Percentiles rank a stretch among this genome's conserved stretches.
Conservation (phyloP, 1,140 invertebrate genomes). For the Brachionus plicatilis region DNA sequence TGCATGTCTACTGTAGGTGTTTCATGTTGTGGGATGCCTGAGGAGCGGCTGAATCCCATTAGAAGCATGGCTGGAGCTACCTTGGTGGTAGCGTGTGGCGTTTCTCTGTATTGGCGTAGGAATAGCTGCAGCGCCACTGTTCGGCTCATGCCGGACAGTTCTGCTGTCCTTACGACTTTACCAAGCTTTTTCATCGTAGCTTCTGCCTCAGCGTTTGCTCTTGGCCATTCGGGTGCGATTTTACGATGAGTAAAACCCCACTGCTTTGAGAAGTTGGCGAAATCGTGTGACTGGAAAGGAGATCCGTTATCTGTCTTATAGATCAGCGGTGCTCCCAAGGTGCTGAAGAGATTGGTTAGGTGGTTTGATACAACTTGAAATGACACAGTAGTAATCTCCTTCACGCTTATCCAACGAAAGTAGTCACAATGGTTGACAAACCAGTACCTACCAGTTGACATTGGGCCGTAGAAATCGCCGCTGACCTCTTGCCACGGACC, state of each 20-base stretch:
- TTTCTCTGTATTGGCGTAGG: not conserved
- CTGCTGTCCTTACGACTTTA: no score
- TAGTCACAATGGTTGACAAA: not conserved
- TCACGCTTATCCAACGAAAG: not conserved
- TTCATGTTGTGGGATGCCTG: not conserved
- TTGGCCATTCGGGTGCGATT: slow-evolving; percentile 40
- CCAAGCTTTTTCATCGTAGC: slow-evolving; percentile 20
- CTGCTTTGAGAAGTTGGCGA: slow-evolving; percentile 38
- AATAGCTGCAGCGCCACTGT: not conserved
- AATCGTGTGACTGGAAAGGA: slow-evolving; percentile 10
- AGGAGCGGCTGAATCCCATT: not conserved
- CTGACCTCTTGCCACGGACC: not conserved
- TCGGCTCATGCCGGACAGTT: not conserved
- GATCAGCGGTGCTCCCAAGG: slow-evolving; percentile 40
- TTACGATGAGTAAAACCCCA: slow-evolving; percentile 40
- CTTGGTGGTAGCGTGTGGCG: not conserved
- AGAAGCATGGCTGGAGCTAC: not conserved
- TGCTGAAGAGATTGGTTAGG: slow-evolving; percentile 42
- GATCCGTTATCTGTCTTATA: slow-evolving; percentile 43
- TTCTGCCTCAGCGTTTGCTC: slow-evolving; percentile 42
- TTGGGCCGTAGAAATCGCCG: not conserved
- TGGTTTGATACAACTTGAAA: not conserved
- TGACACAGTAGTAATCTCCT: not conserved
- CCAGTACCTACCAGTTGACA: not conserved
- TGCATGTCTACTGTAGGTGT: no score